phyloP scores from a whole-genome alignment of 2,113 vertebrate genomes.

The Trinectes maculatus region DNA sequence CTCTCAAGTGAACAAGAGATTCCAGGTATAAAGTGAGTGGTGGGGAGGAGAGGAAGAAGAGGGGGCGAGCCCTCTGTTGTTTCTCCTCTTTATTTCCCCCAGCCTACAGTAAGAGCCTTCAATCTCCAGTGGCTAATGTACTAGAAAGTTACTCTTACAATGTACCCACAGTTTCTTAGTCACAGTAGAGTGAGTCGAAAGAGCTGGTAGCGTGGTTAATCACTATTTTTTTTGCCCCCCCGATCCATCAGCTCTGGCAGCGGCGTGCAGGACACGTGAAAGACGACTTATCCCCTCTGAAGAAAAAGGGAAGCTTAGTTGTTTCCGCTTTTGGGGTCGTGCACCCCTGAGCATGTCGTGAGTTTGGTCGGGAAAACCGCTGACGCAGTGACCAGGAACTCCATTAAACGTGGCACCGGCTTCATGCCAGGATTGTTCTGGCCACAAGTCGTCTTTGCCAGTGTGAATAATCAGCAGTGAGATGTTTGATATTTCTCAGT shows the following conservation, averaged over 20 bases:
- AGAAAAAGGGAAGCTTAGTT: slow-evolving; percentile 3
- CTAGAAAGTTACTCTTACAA: slow-evolving; percentile 65
- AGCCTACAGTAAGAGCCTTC: slow-evolving; percentile 47
- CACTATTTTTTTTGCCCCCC: slow-evolving; percentile 18
- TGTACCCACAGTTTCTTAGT: slow-evolving; percentile 66
- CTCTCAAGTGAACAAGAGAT: slow-evolving; percentile 63
- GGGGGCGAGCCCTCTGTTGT: slow-evolving; percentile 48
- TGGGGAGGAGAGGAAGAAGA: slow-evolving; percentile 36
- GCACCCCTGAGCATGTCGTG: slow-evolving; percentile 27
- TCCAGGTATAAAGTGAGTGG: slow-evolving; percentile 62
- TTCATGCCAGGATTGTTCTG: neutral
- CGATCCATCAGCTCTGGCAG: neutral
- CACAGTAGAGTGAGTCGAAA: slow-evolving; percentile 58
- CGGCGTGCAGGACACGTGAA: slow-evolving; percentile 11
- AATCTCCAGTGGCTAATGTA: slow-evolving; percentile 54
- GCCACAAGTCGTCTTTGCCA: too few species aligned
- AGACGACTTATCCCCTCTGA: neutral
- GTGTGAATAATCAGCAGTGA: too few species aligned
- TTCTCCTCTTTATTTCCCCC: slow-evolving; percentile 13
- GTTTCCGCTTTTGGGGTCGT: slow-evolving; percentile 18
- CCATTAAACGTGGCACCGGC: slow-evolving; percentile 32
- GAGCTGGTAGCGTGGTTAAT: slow-evolving; percentile 40
- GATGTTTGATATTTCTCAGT: neutral
- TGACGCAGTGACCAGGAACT: slow-evolving; percentile 34
- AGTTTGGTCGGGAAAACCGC: slow-evolving; percentile 24